Evolutionary conservation across 2,888 invertebrate genomes (phyloP), one percentile per base, ranked within the genome.

Genomic region (Agrochola macilenta): DNA sequence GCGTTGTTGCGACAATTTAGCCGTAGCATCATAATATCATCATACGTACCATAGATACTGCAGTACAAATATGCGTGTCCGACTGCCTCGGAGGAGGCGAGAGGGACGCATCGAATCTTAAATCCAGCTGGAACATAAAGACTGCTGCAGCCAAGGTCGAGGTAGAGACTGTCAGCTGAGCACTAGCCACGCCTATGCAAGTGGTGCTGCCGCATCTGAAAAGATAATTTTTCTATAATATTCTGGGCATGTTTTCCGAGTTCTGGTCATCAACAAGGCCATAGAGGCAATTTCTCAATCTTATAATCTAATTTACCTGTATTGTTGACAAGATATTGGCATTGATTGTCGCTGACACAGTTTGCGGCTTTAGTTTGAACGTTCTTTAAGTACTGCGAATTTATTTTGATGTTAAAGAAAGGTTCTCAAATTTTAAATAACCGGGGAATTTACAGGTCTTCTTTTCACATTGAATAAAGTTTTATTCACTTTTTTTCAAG

Each of bases 171-270:
- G 94, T 89, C 46, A 96, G 95, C 93, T 93, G 97, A 43, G 94
- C 97, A 69, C 91, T 96, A 58, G 93, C 97, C 60, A 94, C 97
- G 69, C 94, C 97, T 72, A 95, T 93, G 91, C 95, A 97, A 17
- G 94, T 97, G 58, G 87, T 96, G 88, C 93, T 97, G 72, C 93
- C 92, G 76, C 96, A 96, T 35, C 96, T 96, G 87, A 3, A 81
- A 84, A 26, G 0, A 30, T 7, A 11, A 5, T 69, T 30, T 5
- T 70, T 43, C 14, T 49, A 20, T 35, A 5, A 66, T 54, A 54
- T 54, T 57, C n/a, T n/a, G n/a, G 11, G 57, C n/a, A 57, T 12
- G 57, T n/a, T 57, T 12, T 57, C n/a, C 5, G 12, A 63, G 12
- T 63, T 35, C 7, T 61, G 5, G 11, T 20, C 11, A 30, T 35